Evolutionary conservation across 2,113 vertebrate genomes (phyloP).

Genomic region (Myotis yumanensis): DNA sequence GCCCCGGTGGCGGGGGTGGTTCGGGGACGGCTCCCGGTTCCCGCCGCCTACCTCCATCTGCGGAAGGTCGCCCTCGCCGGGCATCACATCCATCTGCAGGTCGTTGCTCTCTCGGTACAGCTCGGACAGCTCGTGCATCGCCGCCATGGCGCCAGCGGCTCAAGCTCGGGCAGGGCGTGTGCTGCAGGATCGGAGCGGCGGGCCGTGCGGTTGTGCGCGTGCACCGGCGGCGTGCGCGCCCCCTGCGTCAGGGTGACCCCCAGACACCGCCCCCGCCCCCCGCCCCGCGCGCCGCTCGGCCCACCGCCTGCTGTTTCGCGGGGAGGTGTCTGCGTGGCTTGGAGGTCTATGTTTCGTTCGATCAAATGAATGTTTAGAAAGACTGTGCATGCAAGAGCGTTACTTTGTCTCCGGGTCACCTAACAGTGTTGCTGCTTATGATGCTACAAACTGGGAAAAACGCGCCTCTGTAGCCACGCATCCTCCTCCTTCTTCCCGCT

Average conservation of each 20-base stretch:
- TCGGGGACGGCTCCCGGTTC: conserved; percentile 31
- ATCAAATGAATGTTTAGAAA: not conserved
- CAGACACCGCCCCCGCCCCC: not conserved
- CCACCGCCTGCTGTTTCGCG: accelerated
- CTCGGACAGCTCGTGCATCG: conserved; percentile 62
- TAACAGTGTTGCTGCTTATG: accelerated
- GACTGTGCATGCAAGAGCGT: accelerated
- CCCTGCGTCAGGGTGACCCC: not conserved
- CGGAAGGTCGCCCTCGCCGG: conserved; percentile 60
- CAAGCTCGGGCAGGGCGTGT: not conserved
- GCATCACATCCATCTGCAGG: conserved; percentile 72
- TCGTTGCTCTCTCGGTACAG: conserved; percentile 71
- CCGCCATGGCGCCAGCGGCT: conserved; percentile 28
- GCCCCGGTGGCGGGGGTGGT: not conserved
- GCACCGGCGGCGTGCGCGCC: not conserved
- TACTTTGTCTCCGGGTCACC: accelerated
- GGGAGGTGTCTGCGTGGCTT: accelerated
- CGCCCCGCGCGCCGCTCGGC: accelerated
- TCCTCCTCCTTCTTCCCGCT: no score
- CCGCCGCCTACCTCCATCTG: conserved; percentile 77
- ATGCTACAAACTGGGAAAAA: not conserved
- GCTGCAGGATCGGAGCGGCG: not conserved
- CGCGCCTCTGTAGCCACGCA: accelerated
- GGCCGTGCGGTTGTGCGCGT: not conserved
- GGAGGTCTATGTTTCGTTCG: accelerated